Percentiles rank a stretch among this genome's conserved stretches.
These are phyloP conservation scores for Disparrhopalites patrizii DNA, from an alignment of 2,888 invertebrate species.

Conservation along the genomic window DNA sequence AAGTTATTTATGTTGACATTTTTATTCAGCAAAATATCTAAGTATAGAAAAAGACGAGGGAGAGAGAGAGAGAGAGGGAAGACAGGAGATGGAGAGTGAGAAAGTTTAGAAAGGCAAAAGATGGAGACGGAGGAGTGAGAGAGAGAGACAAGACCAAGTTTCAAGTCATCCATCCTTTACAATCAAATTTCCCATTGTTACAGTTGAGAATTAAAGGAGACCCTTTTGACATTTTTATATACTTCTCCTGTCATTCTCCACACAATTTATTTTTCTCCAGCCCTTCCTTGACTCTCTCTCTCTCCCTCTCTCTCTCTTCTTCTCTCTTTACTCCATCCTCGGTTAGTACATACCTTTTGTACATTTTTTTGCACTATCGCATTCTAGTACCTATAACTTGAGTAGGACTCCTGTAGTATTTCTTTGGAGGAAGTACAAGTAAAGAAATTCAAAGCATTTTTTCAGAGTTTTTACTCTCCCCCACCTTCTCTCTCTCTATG, in stretches of 20 bases:
- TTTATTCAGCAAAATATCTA: constrained; percentile 6
- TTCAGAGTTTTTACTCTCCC: neutral
- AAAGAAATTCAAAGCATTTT: too few species aligned
- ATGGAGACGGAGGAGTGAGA: neutral
- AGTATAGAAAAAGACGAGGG: too few species aligned
- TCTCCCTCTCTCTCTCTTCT: neutral
- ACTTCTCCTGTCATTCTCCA: neutral
- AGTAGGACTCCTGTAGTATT: neutral
- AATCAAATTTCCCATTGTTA: constrained; percentile 8
- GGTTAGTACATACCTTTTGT: neutral
- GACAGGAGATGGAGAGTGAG: neutral
- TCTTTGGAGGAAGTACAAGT: neutral
- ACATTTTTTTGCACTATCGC: neutral
- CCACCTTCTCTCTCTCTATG: neutral
- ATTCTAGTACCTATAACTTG: neutral
- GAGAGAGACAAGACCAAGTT: neutral
- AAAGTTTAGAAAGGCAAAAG: too few species aligned
- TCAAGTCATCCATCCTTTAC: constrained; percentile 1
- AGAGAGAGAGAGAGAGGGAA: neutral
- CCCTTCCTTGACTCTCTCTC: neutral
- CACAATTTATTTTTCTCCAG: constrained; percentile 2
- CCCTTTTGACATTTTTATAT: neutral
- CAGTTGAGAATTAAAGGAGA: neutral
- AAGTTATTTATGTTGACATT: constrained; percentile 19
- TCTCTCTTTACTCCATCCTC: neutral